A percentile compares a stretch with the other conserved stretches of the same genome.
phyloP scores from a whole-genome alignment of 2,888 invertebrate genomes.

The Anoplius nigerrimus region DNA sequence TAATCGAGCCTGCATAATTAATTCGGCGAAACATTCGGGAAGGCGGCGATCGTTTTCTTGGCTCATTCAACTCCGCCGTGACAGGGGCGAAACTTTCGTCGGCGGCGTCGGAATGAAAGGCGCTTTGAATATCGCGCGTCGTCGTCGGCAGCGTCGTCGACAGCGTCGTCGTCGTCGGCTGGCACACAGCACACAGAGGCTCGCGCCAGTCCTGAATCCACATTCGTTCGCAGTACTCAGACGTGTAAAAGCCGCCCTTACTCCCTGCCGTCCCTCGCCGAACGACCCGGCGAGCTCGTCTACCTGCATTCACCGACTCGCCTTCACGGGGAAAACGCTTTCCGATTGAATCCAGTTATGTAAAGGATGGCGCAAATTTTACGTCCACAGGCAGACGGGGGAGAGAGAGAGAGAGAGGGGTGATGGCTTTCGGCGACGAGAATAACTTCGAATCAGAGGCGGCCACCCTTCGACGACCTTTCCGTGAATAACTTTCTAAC shows the following conservation, averaged over 20 bases:
- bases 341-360: slow-evolving; percentile 64
- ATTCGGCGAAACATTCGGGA: too few relatives aligned
- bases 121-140: slow-evolving; percentile 7
- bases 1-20: too few relatives aligned
- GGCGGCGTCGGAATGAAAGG: neutral
- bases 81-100: too few relatives aligned
- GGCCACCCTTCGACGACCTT: slow-evolving; percentile 28
- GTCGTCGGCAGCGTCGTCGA: too few relatives aligned
- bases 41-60: too few relatives aligned
- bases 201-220: slow-evolving; percentile 26
- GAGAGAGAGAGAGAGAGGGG: neutral
- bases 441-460: slow-evolving; percentile 39
- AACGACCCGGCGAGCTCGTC: slow-evolving; percentile 37
- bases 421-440: slow-evolving; percentile 36
- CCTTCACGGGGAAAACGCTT: slow-evolving; percentile 52
- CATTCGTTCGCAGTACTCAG: slow-evolving; percentile 27
- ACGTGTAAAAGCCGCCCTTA: slow-evolving; percentile 39
- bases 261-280: neutral
- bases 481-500: slow-evolving; percentile 47
- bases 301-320: slow-evolving; percentile 45
- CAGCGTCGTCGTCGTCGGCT: too few relatives aligned
- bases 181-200: too few relatives aligned
- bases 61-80: too few relatives aligned
- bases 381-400: slow-evolving; percentile 18
- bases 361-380: slow-evolving; percentile 57